These are phyloP conservation scores for Drosophila ezoana DNA, from an alignment of 2,888 invertebrate genomes.

Conservation along the genomic window DNA sequence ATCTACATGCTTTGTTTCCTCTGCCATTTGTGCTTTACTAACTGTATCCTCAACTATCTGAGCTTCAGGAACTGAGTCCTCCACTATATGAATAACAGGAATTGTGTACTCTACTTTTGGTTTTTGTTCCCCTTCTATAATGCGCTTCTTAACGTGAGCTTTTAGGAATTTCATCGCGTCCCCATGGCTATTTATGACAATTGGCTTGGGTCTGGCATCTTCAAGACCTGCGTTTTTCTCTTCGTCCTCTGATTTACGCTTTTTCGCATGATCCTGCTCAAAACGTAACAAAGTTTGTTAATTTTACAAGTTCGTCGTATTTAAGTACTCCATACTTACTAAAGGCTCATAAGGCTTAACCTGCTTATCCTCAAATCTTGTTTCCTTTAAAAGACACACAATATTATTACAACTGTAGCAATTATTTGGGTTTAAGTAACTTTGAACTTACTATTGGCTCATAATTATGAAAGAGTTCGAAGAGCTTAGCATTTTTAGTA, in stretches of 20 bases:
- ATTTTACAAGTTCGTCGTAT: too few species aligned
- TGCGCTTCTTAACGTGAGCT: constrained; percentile 14
- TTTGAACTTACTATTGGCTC: constrained; percentile 24
- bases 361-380: neutral
- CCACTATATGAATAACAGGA: neutral
- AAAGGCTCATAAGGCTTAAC: neutral
- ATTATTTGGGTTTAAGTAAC: too few species aligned
- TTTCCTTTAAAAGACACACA: constrained; percentile 1
- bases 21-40: neutral
- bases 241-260: neutral
- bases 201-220: neutral
- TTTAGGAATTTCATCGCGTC: constrained; percentile 14
- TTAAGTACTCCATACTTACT: constrained; percentile 4
- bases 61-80: neutral
- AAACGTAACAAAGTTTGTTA: neutral
- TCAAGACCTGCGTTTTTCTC: neutral
- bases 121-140: neutral
- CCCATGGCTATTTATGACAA: constrained; percentile 2
- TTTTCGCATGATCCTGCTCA: constrained; percentile 4
- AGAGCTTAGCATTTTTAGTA: constrained; percentile 32
- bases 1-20: neutral
- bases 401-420: neutral
- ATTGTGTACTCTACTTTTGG: too few species aligned
- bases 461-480: constrained; percentile 34
- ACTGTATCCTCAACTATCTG: neutral